Base-by-base conservation (phyloP, 1,140 invertebrate genomes). In the Lamellibrachia luymesi region DNA sequence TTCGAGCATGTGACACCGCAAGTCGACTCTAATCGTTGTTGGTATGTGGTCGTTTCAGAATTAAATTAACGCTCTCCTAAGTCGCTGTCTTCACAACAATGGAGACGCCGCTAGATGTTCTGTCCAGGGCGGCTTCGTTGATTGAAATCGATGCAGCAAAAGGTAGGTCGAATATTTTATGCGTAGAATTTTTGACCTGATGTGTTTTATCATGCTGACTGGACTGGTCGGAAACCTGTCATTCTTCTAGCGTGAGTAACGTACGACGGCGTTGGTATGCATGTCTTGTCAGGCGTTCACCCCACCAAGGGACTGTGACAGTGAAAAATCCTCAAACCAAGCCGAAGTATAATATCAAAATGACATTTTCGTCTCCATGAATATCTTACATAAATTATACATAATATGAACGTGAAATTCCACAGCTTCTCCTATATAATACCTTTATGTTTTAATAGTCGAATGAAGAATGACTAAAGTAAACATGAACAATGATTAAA, bases 61-160 rank as follows among this genome's bases (percentile, higher is more conserved):
- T 80, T 80, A 17, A 80, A 22, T 80, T 80, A 80, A 17, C 64
- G 64, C 91, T 17, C 13, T 27, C 49, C 6, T 10, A 91, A 50
- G 91, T 22, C 51, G 4, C 49, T 91, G 49, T 91, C 7, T 80
- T 92, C n/a, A 50, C 89, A 64, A 96, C 95, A 93, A 97, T 98
- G 96, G 98, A 98, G 97, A 98, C 98, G 94, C 98, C 98, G 93
- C 96, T 98, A 95, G 98, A 98, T 95, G 98, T 98, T 94, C 97
- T 98, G 94, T 98, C 98, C 92, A 97, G 98, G 95, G 98, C 98
- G 93, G 98, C 98, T 50, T 98, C 98, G n/a, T 98, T 98, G 98
- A 97, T 98, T 91, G 94, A 95, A 94, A 80, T 80, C 64, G 64
- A 94, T 93, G 94, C 93, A 51, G 93, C 93, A 25, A 93, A 92